phyloP scores from a whole-genome alignment of 2,888 invertebrate genomes.

The Laspeyria flexula region DNA sequence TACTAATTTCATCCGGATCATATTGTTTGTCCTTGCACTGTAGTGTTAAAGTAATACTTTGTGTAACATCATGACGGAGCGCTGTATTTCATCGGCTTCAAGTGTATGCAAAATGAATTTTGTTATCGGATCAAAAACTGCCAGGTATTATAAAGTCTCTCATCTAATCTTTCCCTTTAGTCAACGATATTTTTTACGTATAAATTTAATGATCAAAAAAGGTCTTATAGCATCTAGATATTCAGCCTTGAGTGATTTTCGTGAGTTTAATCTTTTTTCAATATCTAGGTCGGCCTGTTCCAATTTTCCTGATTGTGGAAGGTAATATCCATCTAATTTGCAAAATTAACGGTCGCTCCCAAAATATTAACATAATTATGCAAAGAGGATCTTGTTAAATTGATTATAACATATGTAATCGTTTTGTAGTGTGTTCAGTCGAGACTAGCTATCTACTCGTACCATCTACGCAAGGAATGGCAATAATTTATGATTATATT shows the following conservation, averaged over 20 bases:
- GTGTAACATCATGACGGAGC: too few relatives aligned
- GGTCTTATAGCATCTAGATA: slow-evolving; percentile 1
- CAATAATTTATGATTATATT: too few relatives aligned
- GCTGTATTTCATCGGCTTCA: too few relatives aligned
- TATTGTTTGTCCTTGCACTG: too few relatives aligned
- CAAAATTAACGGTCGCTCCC: slow-evolving; percentile 24
- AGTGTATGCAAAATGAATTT: too few relatives aligned
- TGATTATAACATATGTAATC: too few relatives aligned
- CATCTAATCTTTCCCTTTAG: too few relatives aligned
- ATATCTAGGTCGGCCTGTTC: slow-evolving; percentile 24
- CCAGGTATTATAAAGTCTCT: too few relatives aligned
- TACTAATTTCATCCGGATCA: slow-evolving; percentile 23
- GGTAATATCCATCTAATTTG: slow-evolving; percentile 18
- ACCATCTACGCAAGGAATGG: too few relatives aligned
- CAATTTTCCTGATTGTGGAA: slow-evolving; percentile 20
- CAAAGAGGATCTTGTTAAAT: not conserved
- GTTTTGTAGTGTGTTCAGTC: too few relatives aligned
- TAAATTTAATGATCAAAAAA: not conserved
- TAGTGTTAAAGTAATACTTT: too few relatives aligned
- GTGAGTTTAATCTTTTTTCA: slow-evolving; percentile 17
- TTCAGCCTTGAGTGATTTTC: slow-evolving; percentile 6
- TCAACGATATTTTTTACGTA: not conserved
- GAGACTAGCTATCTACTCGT: too few relatives aligned
- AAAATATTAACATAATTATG: not conserved
- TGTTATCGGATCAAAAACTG: not conserved